phyloP scores from a whole-genome alignment of 2,888 invertebrate genomes.

The Eudemis profundana region DNA sequence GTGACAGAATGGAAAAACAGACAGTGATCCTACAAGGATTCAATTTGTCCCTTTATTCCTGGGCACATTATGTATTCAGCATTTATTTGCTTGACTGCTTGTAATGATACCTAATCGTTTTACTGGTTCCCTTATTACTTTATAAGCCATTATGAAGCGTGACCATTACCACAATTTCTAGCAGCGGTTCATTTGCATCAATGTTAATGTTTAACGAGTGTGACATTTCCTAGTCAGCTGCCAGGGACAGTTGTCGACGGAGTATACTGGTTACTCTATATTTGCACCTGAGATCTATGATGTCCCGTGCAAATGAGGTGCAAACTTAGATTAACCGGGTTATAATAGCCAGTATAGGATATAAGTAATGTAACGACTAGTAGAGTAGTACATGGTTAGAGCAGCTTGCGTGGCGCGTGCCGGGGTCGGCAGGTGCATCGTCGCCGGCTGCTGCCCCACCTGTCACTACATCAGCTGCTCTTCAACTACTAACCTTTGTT shows the following conservation, averaged over 20 bases:
- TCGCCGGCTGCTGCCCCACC: constrained; percentile 81
- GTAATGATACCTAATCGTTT: not conserved
- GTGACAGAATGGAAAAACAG: too few species aligned
- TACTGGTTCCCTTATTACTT: constrained; percentile 11
- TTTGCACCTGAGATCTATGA: not conserved
- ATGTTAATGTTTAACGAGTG: constrained; percentile 47
- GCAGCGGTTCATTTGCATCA: constrained; percentile 49
- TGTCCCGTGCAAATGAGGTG: not conserved
- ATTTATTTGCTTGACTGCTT: not conserved
- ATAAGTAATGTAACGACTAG: too few species aligned
- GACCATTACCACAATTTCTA: constrained; percentile 41
- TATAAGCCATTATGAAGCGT: constrained; percentile 31
- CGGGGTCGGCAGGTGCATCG: constrained; percentile 71
- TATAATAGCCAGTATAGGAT: constrained; percentile 14
- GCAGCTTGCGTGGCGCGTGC: constrained; percentile 82
- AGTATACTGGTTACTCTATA: not conserved
- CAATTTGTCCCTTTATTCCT: too few species aligned
- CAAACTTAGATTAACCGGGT: not conserved
- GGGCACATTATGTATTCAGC: too few species aligned
- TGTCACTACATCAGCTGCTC: constrained; percentile 80
- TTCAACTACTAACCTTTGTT: constrained; percentile 67
- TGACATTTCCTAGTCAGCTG: constrained; percentile 64
- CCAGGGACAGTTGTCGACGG: constrained; percentile 52
- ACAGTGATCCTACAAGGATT: too few species aligned
- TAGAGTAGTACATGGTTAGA: constrained; percentile 48